Percentiles rank a stretch among this genome's conserved stretches.
phyloP scores from a whole-genome alignment of 2,888 invertebrate species.

The Coremacera marginata region DNA sequence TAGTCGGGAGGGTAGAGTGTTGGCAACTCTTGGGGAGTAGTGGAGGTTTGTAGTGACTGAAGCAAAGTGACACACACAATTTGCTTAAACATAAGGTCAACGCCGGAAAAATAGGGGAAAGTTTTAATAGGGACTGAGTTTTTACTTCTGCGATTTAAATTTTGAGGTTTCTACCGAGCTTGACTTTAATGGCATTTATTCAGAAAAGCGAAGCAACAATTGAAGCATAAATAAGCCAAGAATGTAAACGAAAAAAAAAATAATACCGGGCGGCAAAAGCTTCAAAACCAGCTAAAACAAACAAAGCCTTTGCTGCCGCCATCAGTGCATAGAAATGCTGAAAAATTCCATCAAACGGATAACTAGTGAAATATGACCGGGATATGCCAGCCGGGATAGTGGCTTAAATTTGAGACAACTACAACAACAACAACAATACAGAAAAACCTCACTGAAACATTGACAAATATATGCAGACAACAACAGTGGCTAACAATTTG shows the following conservation, averaged over 20 bases:
- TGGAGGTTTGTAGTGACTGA: neutral
- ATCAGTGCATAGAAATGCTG: neutral
- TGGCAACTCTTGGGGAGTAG: neutral
- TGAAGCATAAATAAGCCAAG: no score
- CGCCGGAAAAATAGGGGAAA: no score
- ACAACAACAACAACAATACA: constrained; percentile 6
- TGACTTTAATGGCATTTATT: neutral
- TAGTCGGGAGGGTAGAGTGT: neutral
- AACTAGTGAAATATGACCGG: constrained; percentile 39
- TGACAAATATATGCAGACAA: constrained; percentile 20
- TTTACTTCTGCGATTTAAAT: neutral
- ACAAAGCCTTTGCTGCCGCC: neutral
- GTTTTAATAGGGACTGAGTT: neutral
- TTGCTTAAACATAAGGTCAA: neutral
- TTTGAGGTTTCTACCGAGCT: neutral
- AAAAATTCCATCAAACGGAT: constrained; percentile 30
- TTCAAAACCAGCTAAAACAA: neutral
- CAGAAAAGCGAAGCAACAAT: neutral
- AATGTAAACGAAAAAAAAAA: neutral
- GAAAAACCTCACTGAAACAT: neutral
- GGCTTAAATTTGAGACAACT: constrained; percentile 28
- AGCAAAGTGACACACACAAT: neutral
- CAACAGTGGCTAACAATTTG: neutral
- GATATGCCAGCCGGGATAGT: constrained; percentile 29
- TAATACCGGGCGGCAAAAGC: neutral